These are phyloP conservation scores for Dasypolia templi DNA, from an alignment of 2,888 invertebrate genomes.

Conservation along the genomic window DNA sequence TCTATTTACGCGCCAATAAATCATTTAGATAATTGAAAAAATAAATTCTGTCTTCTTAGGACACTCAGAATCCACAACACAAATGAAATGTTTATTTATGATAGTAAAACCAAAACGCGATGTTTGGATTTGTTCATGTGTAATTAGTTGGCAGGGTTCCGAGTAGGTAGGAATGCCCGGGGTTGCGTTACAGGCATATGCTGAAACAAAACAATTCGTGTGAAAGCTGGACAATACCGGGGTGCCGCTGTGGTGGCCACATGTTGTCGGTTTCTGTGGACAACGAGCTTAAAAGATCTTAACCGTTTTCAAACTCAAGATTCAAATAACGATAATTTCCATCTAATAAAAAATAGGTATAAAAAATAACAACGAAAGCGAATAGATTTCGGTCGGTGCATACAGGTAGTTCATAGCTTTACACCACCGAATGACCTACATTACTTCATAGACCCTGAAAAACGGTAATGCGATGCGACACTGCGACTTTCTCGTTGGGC, in stretches of 20 bases:
- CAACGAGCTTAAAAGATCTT: conserved; percentile 1
- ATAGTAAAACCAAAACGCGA: conserved; percentile 67
- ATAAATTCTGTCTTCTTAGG: conserved; percentile 48
- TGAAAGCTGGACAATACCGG: conserved; percentile 86
- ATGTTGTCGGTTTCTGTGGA: conserved; percentile 59
- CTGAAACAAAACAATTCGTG: conserved; percentile 88
- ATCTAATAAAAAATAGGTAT: neutral
- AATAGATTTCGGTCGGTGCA: neutral
- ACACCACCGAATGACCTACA: no score
- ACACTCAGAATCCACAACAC: conserved; percentile 49
- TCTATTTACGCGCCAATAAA: conserved; percentile 53
- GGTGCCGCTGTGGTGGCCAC: conserved; percentile 75
- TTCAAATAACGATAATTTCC: neutral
- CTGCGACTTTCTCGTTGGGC: neutral
- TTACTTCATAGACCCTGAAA: neutral
- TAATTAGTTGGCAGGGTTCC: conserved; percentile 87
- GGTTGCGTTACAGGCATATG: conserved; percentile 79
- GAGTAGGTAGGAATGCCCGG: conserved; percentile 84
- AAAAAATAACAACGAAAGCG: no score
- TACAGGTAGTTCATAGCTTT: neutral
- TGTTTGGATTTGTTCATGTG: conserved; percentile 73
- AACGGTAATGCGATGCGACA: neutral
- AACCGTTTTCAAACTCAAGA: neutral
- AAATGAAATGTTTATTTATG: conserved; percentile 65
- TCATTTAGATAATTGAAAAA: conserved; percentile 39